These are phyloP conservation scores for Pyrrhura leucotis DNA, from an alignment of 2,797 vertebrate genomes.

Conservation along the genomic window DNA sequence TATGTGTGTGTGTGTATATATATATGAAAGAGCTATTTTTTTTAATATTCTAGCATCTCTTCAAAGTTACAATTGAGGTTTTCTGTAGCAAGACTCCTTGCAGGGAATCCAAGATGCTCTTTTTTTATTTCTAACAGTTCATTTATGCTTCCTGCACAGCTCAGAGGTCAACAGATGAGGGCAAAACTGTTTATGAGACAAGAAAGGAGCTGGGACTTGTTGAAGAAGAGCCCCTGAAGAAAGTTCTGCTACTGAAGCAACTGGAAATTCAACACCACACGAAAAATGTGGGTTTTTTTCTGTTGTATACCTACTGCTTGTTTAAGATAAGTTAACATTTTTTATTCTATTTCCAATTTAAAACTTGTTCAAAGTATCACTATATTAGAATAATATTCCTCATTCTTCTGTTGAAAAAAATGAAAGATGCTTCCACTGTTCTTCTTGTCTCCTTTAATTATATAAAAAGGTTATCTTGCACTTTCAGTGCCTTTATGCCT, in stretches of 20 bases:
- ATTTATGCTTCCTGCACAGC: background rate
- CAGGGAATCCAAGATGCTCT: background rate
- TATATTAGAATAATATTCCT: background rate
- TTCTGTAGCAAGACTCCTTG: background rate
- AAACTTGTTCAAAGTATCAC: background rate
- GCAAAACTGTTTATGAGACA: background rate
- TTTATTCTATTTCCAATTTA: background rate
- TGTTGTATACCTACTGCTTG: background rate
- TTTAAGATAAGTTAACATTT: background rate
- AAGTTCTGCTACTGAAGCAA: background rate
- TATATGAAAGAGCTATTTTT: rapidly evolving
- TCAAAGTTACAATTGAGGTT: background rate
- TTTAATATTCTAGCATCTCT: background rate
- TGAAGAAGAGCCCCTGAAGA: background rate
- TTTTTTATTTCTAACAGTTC: background rate
- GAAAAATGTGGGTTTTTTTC: rapidly evolving
- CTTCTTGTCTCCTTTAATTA: background rate
- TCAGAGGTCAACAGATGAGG: background rate
- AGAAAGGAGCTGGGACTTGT: background rate
- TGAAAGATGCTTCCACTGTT: background rate
- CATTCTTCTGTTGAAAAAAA: background rate
- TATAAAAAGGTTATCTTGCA: background rate
- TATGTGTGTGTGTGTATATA: rapidly evolving
- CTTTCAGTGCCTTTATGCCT: background rate
- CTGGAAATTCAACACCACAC: background rate